These are phyloP conservation scores for Antidorcas marsupialis DNA, from an alignment of 2,113 vertebrate species.

Conservation along the genomic window DNA sequence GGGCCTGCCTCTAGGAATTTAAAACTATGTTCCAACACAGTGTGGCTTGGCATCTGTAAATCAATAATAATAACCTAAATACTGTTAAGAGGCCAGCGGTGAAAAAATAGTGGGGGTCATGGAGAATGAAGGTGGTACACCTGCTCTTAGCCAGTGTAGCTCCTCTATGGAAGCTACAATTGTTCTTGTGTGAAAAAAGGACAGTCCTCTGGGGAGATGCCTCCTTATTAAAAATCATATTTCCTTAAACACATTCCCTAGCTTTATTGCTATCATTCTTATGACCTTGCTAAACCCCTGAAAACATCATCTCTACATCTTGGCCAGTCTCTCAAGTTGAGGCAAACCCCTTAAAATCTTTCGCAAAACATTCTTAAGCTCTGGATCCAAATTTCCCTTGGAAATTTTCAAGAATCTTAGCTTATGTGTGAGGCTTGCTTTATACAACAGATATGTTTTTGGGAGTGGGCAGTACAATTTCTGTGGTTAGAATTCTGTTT, in stretches of 20 bases:
- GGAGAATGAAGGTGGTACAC: neutral
- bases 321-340: neutral
- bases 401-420: neutral
- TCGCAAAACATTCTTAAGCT: neutral
- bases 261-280: neutral
- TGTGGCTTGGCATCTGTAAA: neutral
- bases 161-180: neutral
- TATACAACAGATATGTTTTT: neutral
- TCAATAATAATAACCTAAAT: neutral
- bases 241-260: neutral
- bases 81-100: neutral
- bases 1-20: neutral
- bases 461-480: neutral
- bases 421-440: neutral
- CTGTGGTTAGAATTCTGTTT: neutral
- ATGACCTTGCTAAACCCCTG: neutral
- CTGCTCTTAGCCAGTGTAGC: neutral
- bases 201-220: neutral
- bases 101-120: neutral
- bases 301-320: neutral
- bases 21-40: neutral
- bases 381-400: neutral
- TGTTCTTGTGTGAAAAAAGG: neutral
- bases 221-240: neutral
- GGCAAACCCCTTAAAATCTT: neutral